A percentile compares a stretch with the other conserved stretches of the same genome.
Evolutionary conservation across 2,888 invertebrate species (phyloP).

Genomic region (Ectobius pallidus): DNA sequence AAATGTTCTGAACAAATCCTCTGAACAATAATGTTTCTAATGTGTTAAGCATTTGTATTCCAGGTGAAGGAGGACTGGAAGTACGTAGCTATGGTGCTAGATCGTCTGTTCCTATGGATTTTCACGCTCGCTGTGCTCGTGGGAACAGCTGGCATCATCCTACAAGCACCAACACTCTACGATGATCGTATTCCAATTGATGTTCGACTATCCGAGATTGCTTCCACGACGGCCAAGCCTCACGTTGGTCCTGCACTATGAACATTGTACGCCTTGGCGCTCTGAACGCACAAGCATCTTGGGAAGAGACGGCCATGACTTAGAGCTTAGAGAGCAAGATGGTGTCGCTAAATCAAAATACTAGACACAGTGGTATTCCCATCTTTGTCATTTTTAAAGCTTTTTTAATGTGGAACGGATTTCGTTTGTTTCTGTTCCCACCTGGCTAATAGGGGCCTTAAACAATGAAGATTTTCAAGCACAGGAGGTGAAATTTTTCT

Average conservation of each 20-base stretch:
- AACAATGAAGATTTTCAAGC: background rate
- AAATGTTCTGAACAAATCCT: no score
- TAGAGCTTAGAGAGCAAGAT: background rate
- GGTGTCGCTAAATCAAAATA: conserved; percentile 10
- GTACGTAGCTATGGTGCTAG: conserved; percentile 97
- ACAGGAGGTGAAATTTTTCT: background rate
- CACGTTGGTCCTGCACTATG: conserved; percentile 58
- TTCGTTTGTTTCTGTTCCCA: conserved; percentile 5
- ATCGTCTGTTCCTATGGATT: conserved; percentile 95
- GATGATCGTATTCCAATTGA: conserved; percentile 89
- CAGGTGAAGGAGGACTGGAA: conserved; percentile 98
- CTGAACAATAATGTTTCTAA: no score
- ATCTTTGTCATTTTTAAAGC: conserved; percentile 9
- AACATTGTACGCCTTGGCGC: background rate
- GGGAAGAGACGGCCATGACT: background rate
- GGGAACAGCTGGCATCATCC: conserved; percentile 91
- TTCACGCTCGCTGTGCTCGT: conserved; percentile 94
- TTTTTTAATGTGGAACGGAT: background rate
- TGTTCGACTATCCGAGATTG: conserved; percentile 87
- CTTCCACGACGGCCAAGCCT: conserved; percentile 86
- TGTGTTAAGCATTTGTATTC: no score
- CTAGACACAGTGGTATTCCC: background rate
- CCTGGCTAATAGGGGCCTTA: background rate
- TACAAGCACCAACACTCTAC: conserved; percentile 94
- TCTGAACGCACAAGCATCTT: background rate